phyloP scores from a whole-genome alignment of 2,888 invertebrate genomes.

The Tethea ocularis region DNA sequence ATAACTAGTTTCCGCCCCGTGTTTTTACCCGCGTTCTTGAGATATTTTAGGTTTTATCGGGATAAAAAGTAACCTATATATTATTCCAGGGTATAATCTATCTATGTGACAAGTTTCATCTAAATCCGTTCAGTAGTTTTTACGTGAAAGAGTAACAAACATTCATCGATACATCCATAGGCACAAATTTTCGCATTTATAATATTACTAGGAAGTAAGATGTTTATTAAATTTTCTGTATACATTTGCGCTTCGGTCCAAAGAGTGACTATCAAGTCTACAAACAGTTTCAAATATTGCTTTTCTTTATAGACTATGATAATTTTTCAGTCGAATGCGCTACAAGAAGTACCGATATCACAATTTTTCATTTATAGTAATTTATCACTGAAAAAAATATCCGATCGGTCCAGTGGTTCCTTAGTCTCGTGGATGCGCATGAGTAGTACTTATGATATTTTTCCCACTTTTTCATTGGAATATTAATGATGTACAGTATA shows the following conservation, averaged over 20 bases:
- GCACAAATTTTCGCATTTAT: no score
- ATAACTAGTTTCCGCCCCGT: no score
- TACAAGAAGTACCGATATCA: constrained; percentile 7
- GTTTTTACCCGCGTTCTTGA: no score
- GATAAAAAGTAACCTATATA: no score
- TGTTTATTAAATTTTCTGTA: no score
- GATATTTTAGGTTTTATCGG: no score
- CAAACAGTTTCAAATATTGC: not conserved
- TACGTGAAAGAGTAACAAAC: no score
- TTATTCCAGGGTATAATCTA: no score
- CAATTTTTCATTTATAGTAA: constrained; percentile 3
- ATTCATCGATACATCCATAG: no score
- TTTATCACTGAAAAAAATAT: not conserved
- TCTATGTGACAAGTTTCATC: no score
- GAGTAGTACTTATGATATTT: constrained; percentile 8
- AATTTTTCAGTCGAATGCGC: not conserved
- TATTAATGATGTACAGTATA: constrained; percentile 6
- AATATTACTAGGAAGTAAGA: no score
- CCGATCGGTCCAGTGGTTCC: constrained; percentile 5
- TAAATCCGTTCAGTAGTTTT: no score
- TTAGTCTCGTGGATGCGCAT: constrained; percentile 4
- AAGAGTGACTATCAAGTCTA: not conserved
- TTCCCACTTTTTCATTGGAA: constrained; percentile 7
- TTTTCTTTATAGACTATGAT: not conserved
- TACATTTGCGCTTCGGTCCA: not conserved